A percentile compares a stretch with the other conserved stretches of the same genome.
Evolutionary conservation across 2,888 invertebrate genomes (phyloP).

Genomic region (Agrilus biguttatus): DNA sequence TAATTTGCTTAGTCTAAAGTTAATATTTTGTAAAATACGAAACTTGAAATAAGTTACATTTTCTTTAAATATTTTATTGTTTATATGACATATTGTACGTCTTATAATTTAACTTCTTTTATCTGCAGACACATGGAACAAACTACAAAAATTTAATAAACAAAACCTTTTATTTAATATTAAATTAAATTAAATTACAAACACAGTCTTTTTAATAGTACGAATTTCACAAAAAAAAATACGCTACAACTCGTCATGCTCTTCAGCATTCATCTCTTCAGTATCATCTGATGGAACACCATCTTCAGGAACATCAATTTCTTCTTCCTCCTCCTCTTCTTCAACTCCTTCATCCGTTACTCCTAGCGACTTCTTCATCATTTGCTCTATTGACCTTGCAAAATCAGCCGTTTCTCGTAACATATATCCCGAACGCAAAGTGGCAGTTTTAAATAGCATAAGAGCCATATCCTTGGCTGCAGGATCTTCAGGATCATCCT

Average conservation of each 20-base stretch:
- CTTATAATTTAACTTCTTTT: too few relatives aligned
- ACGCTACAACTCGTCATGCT: conserved; percentile 46
- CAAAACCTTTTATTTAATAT: too few relatives aligned
- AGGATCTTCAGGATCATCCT: conserved; percentile 60
- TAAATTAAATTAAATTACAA: too few relatives aligned
- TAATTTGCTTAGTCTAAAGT: too few relatives aligned
- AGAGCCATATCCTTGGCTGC: conserved; percentile 70
- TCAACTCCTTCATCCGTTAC: conserved; percentile 57
- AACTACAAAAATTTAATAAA: too few relatives aligned
- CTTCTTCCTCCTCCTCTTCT: conserved; percentile 32
- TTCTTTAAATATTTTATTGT: too few relatives aligned
- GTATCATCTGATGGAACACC: conserved; percentile 30
- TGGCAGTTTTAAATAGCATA: conserved; percentile 87
- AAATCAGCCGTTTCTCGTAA: conserved; percentile 75
- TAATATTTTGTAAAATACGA: too few relatives aligned
- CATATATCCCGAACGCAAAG: conserved; percentile 87
- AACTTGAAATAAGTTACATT: too few relatives aligned
- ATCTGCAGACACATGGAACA: too few relatives aligned
- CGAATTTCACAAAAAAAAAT: too few relatives aligned
- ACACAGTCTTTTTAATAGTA: too few relatives aligned
- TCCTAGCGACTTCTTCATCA: conserved; percentile 72
- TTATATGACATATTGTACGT: too few relatives aligned
- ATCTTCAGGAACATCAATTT: conserved; percentile 29
- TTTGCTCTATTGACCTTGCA: conserved; percentile 77
- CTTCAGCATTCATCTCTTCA: conserved; percentile 18